phyloP scores from a whole-genome alignment of 2,113 vertebrate species.

The Ursus arctos region DNA sequence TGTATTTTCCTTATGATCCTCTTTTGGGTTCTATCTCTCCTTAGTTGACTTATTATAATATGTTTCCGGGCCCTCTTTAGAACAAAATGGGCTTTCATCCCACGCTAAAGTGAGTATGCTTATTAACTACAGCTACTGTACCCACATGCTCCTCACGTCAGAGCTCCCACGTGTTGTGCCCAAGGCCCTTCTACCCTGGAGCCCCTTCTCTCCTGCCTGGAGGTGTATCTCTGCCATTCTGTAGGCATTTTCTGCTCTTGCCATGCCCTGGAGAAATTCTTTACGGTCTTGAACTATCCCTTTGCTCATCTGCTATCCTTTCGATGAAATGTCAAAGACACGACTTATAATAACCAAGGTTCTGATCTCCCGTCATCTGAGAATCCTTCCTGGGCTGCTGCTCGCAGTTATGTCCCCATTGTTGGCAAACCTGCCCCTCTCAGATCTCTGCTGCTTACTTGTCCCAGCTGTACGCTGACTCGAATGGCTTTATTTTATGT shows the following conservation, averaged over 20 bases:
- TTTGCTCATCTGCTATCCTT: neutral
- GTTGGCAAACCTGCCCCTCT: neutral
- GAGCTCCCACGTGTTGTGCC: fast-evolving
- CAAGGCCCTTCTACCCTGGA: too few relatives aligned
- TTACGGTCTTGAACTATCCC: neutral
- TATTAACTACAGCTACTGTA: neutral
- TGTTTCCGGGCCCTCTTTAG: neutral
- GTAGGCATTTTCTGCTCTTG: neutral
- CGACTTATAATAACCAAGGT: neutral
- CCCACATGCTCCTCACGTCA: fast-evolving
- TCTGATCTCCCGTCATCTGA: neutral
- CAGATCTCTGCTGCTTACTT: fast-evolving
- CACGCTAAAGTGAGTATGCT: neutral
- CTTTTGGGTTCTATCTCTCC: neutral
- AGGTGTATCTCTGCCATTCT: neutral
- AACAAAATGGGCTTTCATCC: neutral
- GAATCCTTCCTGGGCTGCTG: neutral
- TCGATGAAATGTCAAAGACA: neutral
- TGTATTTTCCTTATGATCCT: neutral
- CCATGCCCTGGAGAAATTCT: neutral
- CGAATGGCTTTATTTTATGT: neutral
- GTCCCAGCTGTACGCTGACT: neutral
- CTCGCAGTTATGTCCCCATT: neutral
- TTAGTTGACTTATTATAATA: neutral
- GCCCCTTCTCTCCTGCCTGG: neutral